phyloP scores from a whole-genome alignment of 2,797 vertebrate species.

The Phyllotis vaccarum region DNA sequence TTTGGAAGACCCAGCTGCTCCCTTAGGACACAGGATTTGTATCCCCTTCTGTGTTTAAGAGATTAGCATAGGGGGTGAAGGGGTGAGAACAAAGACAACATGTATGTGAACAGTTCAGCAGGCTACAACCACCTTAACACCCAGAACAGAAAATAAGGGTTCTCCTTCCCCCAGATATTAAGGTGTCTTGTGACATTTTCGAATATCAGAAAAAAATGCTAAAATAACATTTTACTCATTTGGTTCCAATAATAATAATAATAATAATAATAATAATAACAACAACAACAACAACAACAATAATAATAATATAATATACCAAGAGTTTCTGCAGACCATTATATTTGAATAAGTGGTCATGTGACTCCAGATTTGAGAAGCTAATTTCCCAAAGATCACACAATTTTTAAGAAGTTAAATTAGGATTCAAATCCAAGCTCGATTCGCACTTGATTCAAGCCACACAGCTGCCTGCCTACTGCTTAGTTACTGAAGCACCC shows the following conservation, averaged over 20 bases:
- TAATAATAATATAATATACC: background rate
- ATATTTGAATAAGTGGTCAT: background rate
- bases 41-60: background rate
- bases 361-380: background rate
- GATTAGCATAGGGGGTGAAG: background rate
- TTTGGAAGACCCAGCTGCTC: background rate
- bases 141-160: conserved; percentile 37
- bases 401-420: background rate
- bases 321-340: background rate
- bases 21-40: background rate
- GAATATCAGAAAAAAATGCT: background rate
- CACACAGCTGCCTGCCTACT: background rate
- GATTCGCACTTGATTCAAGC: background rate
- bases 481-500: background rate
- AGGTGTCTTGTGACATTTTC: background rate
- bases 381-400: background rate
- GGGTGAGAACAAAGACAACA: background rate
- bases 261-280: background rate
- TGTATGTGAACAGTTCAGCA: conserved; percentile 2
- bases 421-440: conserved; percentile 19
- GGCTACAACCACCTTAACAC: conserved; percentile 38
- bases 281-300: background rate
- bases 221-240: background rate
- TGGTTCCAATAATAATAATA: background rate
- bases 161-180: background rate